These are phyloP conservation scores for Epinotia nisella DNA, from an alignment of 2,888 invertebrate species.

Conservation along the genomic window DNA sequence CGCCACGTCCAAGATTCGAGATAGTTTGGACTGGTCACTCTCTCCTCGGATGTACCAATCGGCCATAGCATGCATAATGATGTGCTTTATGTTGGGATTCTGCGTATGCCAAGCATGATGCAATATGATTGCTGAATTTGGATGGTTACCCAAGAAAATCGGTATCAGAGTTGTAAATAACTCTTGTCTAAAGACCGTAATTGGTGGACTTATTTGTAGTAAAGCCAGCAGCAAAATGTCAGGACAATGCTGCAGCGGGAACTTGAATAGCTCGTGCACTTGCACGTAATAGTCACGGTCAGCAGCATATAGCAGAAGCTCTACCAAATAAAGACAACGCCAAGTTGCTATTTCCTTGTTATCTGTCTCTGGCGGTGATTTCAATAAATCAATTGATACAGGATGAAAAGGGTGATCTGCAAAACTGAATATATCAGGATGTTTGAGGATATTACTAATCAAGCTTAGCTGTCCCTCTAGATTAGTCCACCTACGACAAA, in stretches of 20 bases:
- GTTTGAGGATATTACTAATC: constrained; percentile 93
- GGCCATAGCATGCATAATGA: constrained; percentile 98
- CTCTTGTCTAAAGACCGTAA: constrained; percentile 92
- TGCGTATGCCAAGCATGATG: constrained; percentile 98
- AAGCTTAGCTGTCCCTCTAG: constrained; percentile 96
- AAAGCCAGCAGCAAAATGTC: constrained; percentile 96
- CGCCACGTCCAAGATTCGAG: constrained; percentile 97
- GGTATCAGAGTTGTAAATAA: constrained; percentile 94
- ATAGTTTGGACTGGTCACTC: constrained; percentile 96
- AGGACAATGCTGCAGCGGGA: constrained; percentile 96
- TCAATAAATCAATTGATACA: constrained; percentile 94
- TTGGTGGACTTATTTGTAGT: constrained; percentile 93
- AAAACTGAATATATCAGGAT: constrained; percentile 97
- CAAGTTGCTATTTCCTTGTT: constrained; percentile 97
- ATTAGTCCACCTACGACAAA: constrained; percentile 97
- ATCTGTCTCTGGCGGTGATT: constrained; percentile 97
- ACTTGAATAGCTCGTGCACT: constrained; percentile 95
- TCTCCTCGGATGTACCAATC: constrained; percentile 98
- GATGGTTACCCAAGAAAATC: constrained; percentile 97
- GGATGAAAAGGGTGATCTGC: constrained; percentile 95
- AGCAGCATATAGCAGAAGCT: constrained; percentile 93
- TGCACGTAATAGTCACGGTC: constrained; percentile 93
- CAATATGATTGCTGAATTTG: constrained; percentile 97
- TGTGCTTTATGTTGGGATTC: constrained; percentile 88
- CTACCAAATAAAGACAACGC: constrained; percentile 96